Conservation (phyloP, 1,140 invertebrate species). For the Bombus huntii region DNA sequence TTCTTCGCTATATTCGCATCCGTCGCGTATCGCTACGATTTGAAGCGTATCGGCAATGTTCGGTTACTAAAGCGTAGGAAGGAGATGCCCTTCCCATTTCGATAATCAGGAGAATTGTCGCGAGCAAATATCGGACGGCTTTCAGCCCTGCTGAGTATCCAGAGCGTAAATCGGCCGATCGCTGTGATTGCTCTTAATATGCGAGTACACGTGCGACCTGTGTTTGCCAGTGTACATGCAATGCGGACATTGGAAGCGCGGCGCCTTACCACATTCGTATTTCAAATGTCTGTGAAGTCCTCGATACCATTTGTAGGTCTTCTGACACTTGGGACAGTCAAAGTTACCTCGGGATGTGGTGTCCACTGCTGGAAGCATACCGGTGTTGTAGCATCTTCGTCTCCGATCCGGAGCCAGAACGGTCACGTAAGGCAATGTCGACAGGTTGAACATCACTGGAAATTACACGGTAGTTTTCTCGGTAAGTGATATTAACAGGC, state of each 20-base stretch:
- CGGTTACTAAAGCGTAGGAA: neutral
- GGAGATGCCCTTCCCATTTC: neutral
- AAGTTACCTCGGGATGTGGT: constrained; percentile 77
- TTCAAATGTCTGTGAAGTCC: constrained; percentile 85
- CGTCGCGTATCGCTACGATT: neutral
- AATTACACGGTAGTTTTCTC: constrained; percentile 54
- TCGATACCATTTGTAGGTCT: constrained; percentile 85
- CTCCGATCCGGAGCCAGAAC: neutral
- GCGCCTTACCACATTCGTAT: constrained; percentile 85
- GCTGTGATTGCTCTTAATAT: constrained; percentile 77
- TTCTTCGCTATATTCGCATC: neutral
- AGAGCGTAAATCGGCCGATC: constrained; percentile 71
- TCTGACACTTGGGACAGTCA: constrained; percentile 85
- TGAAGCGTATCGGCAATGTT: neutral
- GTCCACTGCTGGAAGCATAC: neutral
- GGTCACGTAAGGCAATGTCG: constrained; percentile 36
- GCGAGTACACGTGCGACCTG: constrained; percentile 80
- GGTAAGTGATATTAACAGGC: constrained; percentile 27
- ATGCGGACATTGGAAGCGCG: constrained; percentile 85
- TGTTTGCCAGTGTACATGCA: constrained; percentile 83
- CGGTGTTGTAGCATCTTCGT: constrained; percentile 31
- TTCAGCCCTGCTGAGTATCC: constrained; percentile 63
- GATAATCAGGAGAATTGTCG: neutral
- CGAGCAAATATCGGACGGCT: neutral
- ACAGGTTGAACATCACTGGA: constrained; percentile 57